Conservation (phyloP, 2,113 vertebrate genomes). For the Daphoenositta chrysoptera region DNA sequence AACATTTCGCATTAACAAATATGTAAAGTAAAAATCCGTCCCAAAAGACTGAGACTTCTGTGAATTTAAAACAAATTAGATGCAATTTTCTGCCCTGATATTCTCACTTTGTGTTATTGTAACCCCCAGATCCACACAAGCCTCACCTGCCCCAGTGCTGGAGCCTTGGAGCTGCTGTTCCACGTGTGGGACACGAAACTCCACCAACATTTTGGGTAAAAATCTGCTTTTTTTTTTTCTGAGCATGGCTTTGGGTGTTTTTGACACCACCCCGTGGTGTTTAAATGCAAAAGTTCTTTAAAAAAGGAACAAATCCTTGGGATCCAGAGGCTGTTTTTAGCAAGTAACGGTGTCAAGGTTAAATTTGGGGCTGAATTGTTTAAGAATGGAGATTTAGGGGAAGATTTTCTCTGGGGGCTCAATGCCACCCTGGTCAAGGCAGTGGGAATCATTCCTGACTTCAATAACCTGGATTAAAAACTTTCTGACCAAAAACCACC, state of each 20-base stretch:
- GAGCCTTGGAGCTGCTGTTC: not conserved
- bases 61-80: conserved; percentile 46
- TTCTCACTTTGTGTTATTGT: not conserved
- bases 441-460: not conserved
- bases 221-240: not conserved
- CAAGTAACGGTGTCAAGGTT: not conserved
- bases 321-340: not conserved
- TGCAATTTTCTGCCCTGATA: not conserved
- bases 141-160: not conserved
- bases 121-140: not conserved
- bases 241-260: rapidly evolving
- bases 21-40: conserved; percentile 54
- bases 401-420: not conserved
- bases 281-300: not conserved
- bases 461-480: not conserved
- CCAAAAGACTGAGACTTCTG: conserved; percentile 47
- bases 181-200: not conserved
- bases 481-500: not conserved
- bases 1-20: conserved; percentile 43
- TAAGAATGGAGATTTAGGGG: not conserved
- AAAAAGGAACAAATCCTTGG: not conserved
- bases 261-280: rapidly evolving
- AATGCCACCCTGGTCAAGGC: not conserved
- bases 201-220: not conserved
- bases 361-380: not conserved